phyloP scores from a whole-genome alignment of 1,140 invertebrate species.

The Papilio helenus region DNA sequence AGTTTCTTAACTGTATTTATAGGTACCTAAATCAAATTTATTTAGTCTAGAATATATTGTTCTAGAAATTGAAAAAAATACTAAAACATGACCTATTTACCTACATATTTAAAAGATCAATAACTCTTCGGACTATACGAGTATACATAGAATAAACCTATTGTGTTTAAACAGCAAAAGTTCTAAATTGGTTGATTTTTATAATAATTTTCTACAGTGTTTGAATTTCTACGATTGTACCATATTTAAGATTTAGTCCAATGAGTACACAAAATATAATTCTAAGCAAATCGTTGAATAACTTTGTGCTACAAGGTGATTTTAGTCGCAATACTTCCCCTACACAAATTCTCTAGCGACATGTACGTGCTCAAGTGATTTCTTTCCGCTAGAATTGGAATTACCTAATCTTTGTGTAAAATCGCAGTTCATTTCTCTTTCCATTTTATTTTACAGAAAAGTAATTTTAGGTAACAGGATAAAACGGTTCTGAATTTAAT shows the following conservation, averaged over 20 bases:
- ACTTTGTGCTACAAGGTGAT: slow-evolving; percentile 23
- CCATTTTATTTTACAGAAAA: slow-evolving; percentile 43
- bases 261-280: background rate
- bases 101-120: background rate
- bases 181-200: background rate
- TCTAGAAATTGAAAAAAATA: no score
- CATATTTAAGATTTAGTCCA: background rate
- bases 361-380: slow-evolving; percentile 72
- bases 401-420: slow-evolving; percentile 59
- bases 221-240: background rate
- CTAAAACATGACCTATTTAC: no score
- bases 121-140: no score
- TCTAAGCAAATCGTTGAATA: slow-evolving; percentile 31
- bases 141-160: no score
- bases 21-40: no score
- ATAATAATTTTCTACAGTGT: background rate
- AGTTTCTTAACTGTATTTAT: background rate
- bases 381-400: slow-evolving; percentile 62
- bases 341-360: slow-evolving; percentile 58
- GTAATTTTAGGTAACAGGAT: slow-evolving; percentile 39
- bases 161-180: no score
- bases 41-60: background rate
- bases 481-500: slow-evolving; percentile 38
- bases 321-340: slow-evolving; percentile 38
- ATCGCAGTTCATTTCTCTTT: slow-evolving; percentile 57